Base-by-base conservation (phyloP, 2,888 invertebrate species). In the Pandemis cinnamomeana region DNA sequence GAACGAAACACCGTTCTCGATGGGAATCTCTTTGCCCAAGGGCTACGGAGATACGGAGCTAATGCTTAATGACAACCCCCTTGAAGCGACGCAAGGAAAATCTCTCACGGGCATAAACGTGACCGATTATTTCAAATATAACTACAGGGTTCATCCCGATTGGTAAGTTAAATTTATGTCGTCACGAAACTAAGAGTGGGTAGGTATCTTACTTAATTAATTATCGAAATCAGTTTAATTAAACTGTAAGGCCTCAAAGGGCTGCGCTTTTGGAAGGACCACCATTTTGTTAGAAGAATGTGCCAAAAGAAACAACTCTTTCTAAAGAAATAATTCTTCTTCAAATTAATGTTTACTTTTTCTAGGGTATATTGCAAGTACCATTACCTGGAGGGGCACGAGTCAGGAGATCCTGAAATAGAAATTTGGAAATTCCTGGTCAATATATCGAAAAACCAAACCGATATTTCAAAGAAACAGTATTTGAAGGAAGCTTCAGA, bases 301-400 rank as follows among this genome's bases (percentile, higher is more conserved):
- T 4, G 27, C 27, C 27, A 36, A 2, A 36, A 36, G 27, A 36
- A 36, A 36, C 27, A 36, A 36, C 27, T 20, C 20, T 20, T n/a
- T n/a, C n/a, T n/a, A n/a, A 20, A 20, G 20, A 20, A 20, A 15
- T 53, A n/a, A 41, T 36, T 48, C n/a, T n/a, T n/a, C n/a, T n/a
- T n/a, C n/a, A n/a, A n/a, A n/a, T n/a, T 15, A 64, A 42, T 68
- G 55, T 51, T 27, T 67, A 7, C 63, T 6, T 8, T 71, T 84
- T 83, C 13, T 85, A 97, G 97, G 97, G 96, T 97, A 0, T 98
- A 98, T 86, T 98, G 98, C 87, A 97, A 97, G 83, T 98, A 97
- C 85, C 97, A 97, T 85, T 97, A 98, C 83, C 91, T 97, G 69
- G 97, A 97, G 86, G 96, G 96, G 0, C 97, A 97, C 81, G 96